Conservation (phyloP, 2,797 vertebrate genomes). For the Siniperca undulata region DNA sequence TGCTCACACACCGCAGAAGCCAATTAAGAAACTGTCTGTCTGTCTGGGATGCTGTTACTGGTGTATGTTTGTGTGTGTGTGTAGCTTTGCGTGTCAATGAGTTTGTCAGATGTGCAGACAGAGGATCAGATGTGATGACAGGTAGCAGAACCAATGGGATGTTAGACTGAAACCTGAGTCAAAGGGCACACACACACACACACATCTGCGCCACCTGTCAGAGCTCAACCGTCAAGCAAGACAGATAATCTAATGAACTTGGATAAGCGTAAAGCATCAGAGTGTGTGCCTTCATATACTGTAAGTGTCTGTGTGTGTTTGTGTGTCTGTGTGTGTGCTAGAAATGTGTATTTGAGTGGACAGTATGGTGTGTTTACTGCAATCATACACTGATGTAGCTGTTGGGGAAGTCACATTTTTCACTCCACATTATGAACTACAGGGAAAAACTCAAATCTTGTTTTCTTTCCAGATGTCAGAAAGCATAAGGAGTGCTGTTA, state of each 20-base stretch:
- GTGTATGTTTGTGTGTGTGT: slow-evolving; percentile 7
- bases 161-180: slow-evolving; percentile 55
- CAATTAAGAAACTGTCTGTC: slow-evolving; percentile 68
- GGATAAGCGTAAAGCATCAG: slow-evolving; percentile 59
- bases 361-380: slow-evolving; percentile 31
- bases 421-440: slow-evolving; percentile 47
- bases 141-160: slow-evolving; percentile 66
- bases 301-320: neutral
- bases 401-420: slow-evolving; percentile 53
- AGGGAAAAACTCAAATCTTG: slow-evolving; percentile 57
- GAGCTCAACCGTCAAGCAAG: slow-evolving; percentile 48
- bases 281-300: slow-evolving; percentile 30
- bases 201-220: slow-evolving; percentile 58
- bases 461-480: slow-evolving; percentile 68
- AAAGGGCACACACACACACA: slow-evolving; percentile 51
- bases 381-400: slow-evolving; percentile 33
- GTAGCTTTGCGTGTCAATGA: slow-evolving; percentile 19
- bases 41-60: slow-evolving; percentile 26
- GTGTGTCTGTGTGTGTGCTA: slow-evolving; percentile 21
- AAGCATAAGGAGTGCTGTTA: slow-evolving; percentile 41
- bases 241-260: slow-evolving; percentile 60
- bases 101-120: slow-evolving; percentile 57
- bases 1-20: slow-evolving; percentile 64
- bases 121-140: slow-evolving; percentile 69
- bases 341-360: slow-evolving; percentile 28